Evolutionary conservation across 2,797 vertebrate species (phyloP).

Genomic region (Lagorchestes hirsutus): DNA sequence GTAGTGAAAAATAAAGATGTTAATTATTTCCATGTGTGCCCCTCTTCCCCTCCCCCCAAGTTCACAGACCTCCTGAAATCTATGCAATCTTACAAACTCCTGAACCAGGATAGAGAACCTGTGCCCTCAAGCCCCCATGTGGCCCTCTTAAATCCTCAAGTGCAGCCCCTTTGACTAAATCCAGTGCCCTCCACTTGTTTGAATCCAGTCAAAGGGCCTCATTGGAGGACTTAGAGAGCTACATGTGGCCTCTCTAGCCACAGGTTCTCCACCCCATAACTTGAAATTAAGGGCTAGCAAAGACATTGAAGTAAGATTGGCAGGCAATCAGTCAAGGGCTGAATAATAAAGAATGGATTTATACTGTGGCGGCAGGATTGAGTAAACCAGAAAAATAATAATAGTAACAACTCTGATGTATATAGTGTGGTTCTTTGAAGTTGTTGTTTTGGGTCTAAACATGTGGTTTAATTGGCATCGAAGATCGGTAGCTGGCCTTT

Average conservation of each 20-base stretch:
- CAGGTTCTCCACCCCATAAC: no score
- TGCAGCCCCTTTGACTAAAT: no score
- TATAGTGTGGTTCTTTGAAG: not conserved
- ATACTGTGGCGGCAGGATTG: not conserved
- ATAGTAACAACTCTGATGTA: not conserved
- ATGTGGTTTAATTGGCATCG: not conserved
- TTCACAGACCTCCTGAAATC: not conserved
- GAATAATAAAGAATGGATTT: not conserved
- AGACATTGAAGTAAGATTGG: not conserved
- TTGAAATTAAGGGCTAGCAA: not conserved
- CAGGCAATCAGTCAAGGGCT: not conserved
- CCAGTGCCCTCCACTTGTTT: no score
- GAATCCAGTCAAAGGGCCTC: no score
- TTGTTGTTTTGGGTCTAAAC: not conserved
- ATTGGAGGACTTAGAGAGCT: no score
- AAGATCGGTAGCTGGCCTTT: not conserved
- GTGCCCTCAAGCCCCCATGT: no score
- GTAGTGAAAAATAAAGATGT: not conserved
- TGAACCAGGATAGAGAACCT: not conserved
- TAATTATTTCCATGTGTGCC: not conserved
- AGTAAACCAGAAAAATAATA: not conserved
- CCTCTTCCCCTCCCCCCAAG: not conserved
- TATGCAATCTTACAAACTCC: not conserved
- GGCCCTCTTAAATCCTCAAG: no score
- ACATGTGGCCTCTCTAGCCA: no score